Percentiles rank a stretch among this genome's conserved stretches.
Conservation (phyloP, 2,113 vertebrate species). For the Grus americana region DNA sequence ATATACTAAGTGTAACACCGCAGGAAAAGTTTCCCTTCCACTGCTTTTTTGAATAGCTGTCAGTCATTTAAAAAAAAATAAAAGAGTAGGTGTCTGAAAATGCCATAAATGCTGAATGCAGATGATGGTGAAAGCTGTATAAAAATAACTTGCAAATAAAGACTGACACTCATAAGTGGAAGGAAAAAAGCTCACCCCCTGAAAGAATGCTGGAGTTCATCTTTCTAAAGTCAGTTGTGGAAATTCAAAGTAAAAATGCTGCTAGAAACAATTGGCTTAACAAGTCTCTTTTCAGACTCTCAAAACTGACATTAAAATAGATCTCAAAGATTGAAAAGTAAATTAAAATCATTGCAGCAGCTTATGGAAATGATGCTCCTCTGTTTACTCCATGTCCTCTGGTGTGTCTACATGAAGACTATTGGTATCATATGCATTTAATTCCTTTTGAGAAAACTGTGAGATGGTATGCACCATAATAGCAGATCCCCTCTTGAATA, state of each 20-base stretch:
- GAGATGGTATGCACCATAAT: background rate
- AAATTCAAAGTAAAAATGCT: slow-evolving; percentile 12
- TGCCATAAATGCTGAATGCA: background rate
- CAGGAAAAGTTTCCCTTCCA: background rate
- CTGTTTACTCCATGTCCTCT: background rate
- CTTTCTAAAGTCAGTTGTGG: background rate
- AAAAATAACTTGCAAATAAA: background rate
- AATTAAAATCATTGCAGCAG: slow-evolving; percentile 26
- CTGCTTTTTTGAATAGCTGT: background rate
- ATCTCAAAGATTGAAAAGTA: slow-evolving; percentile 1
- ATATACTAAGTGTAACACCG: background rate
- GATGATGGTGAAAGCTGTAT: background rate
- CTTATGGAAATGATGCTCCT: slow-evolving; percentile 11
- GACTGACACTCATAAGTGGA: background rate
- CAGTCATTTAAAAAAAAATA: background rate
- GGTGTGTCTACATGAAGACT: background rate
- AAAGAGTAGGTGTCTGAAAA: background rate
- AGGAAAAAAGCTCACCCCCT: background rate
- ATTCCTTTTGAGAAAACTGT: background rate
- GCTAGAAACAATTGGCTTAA: background rate
- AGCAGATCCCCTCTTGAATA: background rate
- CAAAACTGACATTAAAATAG: slow-evolving; percentile 36
- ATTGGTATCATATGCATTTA: background rate
- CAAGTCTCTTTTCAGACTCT: background rate
- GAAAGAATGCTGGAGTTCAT: background rate